Percentiles rank a stretch among this genome's conserved stretches.
phyloP scores from a whole-genome alignment of 92 coral and sea anemone species.

The Epizoanthus rinbou region DNA sequence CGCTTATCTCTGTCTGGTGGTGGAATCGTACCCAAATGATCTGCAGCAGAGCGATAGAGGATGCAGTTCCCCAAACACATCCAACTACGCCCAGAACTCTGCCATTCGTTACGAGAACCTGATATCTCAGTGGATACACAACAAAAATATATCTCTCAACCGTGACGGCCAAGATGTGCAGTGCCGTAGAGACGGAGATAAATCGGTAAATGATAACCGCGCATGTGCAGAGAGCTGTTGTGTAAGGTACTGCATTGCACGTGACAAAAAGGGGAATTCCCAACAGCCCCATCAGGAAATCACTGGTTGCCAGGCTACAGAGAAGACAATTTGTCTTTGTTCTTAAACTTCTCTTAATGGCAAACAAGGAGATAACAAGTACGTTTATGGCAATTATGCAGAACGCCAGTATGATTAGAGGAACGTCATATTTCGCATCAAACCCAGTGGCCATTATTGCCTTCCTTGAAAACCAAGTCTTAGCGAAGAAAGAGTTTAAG shows the following conservation, averaged over 20 bases:
- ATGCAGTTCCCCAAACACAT: not conserved
- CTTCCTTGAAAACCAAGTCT: not conserved
- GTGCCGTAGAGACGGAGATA: not conserved
- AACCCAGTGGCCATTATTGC: not conserved
- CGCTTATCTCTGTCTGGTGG: not conserved
- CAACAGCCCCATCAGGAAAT: not conserved
- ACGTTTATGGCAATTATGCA: not conserved
- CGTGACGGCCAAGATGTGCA: not conserved
- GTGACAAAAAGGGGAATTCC: not conserved
- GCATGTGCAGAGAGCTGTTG: not conserved
- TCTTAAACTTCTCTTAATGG: not conserved
- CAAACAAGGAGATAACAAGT: not conserved
- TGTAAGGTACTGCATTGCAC: not conserved
- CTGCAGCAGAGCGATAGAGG: not conserved
- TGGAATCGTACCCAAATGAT: not conserved
- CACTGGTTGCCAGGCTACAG: constrained; percentile 3
- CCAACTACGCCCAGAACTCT: not conserved
- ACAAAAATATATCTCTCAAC: not conserved
- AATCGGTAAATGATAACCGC: constrained; percentile 2
- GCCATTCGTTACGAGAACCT: not conserved
- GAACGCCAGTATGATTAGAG: not conserved
- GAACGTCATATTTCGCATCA: not conserved
- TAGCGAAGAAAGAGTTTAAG: not conserved
- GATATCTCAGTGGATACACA: not conserved
- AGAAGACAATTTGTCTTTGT: constrained; percentile 7